Evolutionary conservation across 2,888 invertebrate species (phyloP).

Genomic region (Lepidochitona cinerea): DNA sequence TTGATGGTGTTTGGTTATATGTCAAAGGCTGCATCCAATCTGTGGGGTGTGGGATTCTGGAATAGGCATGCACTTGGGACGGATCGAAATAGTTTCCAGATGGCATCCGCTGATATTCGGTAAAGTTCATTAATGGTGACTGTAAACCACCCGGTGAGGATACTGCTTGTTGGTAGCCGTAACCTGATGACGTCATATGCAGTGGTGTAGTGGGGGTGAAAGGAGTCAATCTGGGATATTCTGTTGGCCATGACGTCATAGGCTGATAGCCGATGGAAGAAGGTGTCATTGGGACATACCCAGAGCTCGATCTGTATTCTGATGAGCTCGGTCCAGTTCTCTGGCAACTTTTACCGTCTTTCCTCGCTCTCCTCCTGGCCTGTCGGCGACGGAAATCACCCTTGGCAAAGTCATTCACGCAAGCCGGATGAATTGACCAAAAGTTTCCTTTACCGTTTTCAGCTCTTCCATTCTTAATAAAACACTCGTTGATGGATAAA

Average conservation of each 20-base stretch:
- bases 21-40: no score
- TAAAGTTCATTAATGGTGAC: no score
- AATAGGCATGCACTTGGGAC: no score
- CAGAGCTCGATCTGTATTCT: conserved; percentile 21
- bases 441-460: conserved; percentile 96
- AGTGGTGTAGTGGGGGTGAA: no score
- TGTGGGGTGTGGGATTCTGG: no score
- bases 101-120: no score
- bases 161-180: no score
- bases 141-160: no score
- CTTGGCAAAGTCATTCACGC: conserved; percentile 94
- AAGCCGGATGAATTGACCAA: conserved; percentile 98
- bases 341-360: conserved; percentile 25
- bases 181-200: no score
- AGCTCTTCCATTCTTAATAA: conserved; percentile 63
- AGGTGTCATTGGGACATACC: neutral
- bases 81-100: no score
- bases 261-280: neutral
- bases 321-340: neutral
- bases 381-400: conserved; percentile 96
- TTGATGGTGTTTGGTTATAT: no score
- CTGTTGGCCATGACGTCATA: neutral
- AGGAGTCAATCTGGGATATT: no score
- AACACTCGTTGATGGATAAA: conserved; percentile 66
- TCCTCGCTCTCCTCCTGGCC: conserved; percentile 88